These are phyloP conservation scores for Arizona elegans DNA, from an alignment of 2,113 vertebrate genomes.

Conservation along the genomic window DNA sequence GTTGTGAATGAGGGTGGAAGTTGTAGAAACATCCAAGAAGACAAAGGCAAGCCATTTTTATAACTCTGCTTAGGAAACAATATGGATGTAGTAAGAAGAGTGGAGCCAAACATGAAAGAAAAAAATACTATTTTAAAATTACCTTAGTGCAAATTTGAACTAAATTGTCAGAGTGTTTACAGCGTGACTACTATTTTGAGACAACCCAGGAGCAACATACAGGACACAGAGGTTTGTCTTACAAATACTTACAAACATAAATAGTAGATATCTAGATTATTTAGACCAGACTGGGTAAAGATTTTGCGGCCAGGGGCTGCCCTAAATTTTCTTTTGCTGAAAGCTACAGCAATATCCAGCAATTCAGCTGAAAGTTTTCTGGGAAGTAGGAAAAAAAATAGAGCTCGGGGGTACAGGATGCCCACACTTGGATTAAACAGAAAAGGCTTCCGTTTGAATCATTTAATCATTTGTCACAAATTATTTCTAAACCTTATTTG, in stretches of 20 bases:
- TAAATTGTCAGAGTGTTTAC: no score
- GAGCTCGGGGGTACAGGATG: background rate
- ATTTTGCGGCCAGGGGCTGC: background rate
- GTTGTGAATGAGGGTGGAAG: background rate
- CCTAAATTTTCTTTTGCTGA: background rate
- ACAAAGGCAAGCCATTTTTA: background rate
- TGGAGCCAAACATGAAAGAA: accelerated
- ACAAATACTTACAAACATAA: background rate
- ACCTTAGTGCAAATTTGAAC: background rate
- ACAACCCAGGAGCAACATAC: no score
- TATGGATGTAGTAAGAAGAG: background rate
- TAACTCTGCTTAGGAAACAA: background rate
- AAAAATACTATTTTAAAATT: background rate
- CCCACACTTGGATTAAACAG: slow-evolving; percentile 13
- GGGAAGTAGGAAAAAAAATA: background rate
- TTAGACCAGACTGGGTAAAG: background rate
- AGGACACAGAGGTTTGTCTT: no score
- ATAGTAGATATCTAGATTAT: background rate
- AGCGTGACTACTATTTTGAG: no score
- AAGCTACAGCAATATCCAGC: background rate
- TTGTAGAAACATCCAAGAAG: background rate
- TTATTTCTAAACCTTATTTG: background rate
- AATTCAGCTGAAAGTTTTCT: background rate
- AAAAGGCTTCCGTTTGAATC: background rate
- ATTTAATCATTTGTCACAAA: background rate